Evolutionary conservation across 2,113 vertebrate genomes (phyloP).

Genomic region (Actenoides hombroni): DNA sequence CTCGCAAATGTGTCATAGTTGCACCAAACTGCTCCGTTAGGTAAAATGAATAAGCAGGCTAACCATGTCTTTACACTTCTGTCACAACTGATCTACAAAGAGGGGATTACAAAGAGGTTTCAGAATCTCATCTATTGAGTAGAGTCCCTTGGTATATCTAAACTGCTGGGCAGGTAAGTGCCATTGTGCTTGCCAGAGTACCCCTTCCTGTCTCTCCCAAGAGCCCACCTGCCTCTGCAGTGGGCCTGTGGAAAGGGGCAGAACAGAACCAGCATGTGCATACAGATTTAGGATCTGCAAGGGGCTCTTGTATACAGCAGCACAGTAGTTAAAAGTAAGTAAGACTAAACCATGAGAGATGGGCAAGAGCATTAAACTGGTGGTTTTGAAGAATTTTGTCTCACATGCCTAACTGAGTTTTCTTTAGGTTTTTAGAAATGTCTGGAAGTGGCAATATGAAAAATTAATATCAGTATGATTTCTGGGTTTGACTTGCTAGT

Average conservation of each 20-base stretch:
- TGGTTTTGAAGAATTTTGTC: not conserved
- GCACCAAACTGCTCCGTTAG: not conserved
- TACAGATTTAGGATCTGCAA: not conserved
- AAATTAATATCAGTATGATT: not conserved
- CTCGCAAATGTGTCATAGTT: accelerated
- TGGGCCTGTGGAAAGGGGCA: accelerated
- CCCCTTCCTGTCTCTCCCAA: accelerated
- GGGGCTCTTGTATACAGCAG: not conserved
- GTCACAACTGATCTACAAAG: not conserved
- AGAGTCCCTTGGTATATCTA: not conserved
- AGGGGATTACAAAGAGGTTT: not conserved
- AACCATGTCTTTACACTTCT: not conserved
- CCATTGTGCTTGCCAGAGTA: not conserved
- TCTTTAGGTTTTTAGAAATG: not conserved
- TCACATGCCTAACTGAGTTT: not conserved
- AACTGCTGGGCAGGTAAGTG: not conserved
- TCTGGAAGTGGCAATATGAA: not conserved
- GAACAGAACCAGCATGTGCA: not conserved
- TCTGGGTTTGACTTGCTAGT: conserved; percentile 4
- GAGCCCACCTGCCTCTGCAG: not conserved
- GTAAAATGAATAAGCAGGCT: not conserved
- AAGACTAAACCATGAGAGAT: not conserved
- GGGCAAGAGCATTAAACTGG: not conserved
- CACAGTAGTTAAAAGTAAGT: not conserved
- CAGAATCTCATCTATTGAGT: not conserved